A percentile compares a stretch with the other conserved stretches of the same genome.
phyloP scores from a whole-genome alignment of 2,113 vertebrate genomes.

The Cichladusa arquata region DNA sequence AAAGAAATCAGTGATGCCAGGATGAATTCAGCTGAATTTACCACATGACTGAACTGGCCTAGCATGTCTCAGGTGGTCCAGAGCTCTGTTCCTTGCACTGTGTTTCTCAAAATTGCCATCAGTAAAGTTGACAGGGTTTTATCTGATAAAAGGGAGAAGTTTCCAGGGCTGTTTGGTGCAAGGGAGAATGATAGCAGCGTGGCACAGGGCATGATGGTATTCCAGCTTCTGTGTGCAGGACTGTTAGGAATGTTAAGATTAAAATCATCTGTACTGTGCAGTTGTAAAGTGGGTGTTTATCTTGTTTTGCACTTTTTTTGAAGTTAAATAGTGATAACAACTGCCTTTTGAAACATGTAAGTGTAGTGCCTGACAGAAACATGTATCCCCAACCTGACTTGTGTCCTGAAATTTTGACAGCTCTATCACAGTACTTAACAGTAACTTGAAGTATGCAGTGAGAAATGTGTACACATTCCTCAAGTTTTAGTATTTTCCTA shows the following conservation, averaged over 20 bases:
- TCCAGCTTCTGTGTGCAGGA: neutral
- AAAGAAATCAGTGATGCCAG: neutral
- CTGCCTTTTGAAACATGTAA: neutral
- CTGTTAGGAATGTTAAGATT: neutral
- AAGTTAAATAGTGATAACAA: neutral
- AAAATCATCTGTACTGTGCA: neutral
- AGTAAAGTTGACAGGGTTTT: neutral
- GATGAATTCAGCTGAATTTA: neutral
- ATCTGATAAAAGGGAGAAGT: neutral
- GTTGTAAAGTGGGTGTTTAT: neutral
- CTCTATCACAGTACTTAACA: neutral
- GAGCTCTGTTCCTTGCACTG: neutral
- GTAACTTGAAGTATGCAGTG: neutral
- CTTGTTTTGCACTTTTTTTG: neutral
- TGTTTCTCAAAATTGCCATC: neutral
- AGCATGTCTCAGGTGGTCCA: neutral
- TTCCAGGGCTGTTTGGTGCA: neutral
- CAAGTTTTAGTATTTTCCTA: neutral
- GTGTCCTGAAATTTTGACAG: neutral
- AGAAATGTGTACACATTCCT: neutral
- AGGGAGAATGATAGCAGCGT: neutral
- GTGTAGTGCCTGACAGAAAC: neutral
- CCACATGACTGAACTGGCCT: neutral
- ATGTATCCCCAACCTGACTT: fast-evolving
- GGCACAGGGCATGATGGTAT: neutral